Conservation (phyloP, 2,113 vertebrate species). For the Thinocorus orbignyianus region DNA sequence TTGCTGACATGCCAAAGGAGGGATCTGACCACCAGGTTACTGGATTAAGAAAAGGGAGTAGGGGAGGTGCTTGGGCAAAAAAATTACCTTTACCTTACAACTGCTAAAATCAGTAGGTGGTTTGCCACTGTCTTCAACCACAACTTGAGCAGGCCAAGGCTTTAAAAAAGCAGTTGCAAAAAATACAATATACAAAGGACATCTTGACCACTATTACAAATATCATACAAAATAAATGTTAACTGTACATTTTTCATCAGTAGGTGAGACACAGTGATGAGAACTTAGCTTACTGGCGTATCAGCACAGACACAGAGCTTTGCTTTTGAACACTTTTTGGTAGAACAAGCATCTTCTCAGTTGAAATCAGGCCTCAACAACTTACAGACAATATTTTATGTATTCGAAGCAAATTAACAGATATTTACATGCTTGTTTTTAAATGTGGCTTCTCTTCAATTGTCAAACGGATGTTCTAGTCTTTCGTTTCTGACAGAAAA, state of each 20-base stretch:
- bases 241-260: neutral
- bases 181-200: neutral
- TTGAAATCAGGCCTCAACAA: neutral
- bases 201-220: neutral
- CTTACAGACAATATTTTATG: neutral
- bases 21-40: too few species aligned
- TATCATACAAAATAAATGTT: neutral
- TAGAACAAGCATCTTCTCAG: neutral
- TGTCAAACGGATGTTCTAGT: slow-evolving; percentile 13
- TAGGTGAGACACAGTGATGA: neutral
- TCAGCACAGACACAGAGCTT: neutral
- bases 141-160: neutral
- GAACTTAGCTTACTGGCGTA: neutral
- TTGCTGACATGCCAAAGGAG: neutral
- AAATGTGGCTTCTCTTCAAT: neutral
- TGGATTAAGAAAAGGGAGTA: neutral
- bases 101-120: neutral
- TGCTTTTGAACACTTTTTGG: neutral
- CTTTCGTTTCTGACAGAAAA: slow-evolving; percentile 12
- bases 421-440: slow-evolving; percentile 32
- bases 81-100: neutral
- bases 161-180: neutral
- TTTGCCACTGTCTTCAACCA: neutral
- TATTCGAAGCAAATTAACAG: neutral
- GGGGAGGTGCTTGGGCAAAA: neutral